These are phyloP conservation scores for Cephonodes hylas DNA, from an alignment of 2,888 invertebrate species.

Conservation along the genomic window DNA sequence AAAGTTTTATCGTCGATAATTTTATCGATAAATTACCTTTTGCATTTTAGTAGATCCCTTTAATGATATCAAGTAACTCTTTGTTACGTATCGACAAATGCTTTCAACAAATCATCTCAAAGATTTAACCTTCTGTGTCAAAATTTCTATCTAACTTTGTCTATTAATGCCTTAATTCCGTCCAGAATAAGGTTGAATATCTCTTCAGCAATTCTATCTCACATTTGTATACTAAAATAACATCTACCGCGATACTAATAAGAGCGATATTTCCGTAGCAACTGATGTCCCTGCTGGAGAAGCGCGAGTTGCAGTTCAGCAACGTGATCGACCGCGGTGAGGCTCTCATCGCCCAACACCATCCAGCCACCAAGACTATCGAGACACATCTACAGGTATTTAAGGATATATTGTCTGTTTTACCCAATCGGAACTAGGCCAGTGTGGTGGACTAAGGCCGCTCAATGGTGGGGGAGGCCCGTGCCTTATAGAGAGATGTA, in stretches of 20 bases:
- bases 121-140: no score
- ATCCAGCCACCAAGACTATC: conserved; percentile 97
- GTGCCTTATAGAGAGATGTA: no score
- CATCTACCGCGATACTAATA: not conserved
- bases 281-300: conserved; percentile 97
- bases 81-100: not conserved
- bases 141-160: no score
- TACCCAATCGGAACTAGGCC: no score
- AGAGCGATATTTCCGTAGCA: conserved; percentile 80
- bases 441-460: no score
- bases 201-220: not conserved
- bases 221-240: not conserved
- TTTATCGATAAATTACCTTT: not conserved
- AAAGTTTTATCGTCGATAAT: not conserved
- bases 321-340: conserved; percentile 98
- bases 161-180: not conserved
- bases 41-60: no score
- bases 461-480: no score
- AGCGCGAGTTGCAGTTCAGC: conserved; percentile 97
- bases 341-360: conserved; percentile 94
- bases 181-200: not conserved
- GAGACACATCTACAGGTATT: conserved; percentile 86
- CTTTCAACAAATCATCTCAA: no score
- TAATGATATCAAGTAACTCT: not conserved
- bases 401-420: not conserved